phyloP scores from a whole-genome alignment of 1,140 invertebrate species.

The Aporrectodea caliginosa region DNA sequence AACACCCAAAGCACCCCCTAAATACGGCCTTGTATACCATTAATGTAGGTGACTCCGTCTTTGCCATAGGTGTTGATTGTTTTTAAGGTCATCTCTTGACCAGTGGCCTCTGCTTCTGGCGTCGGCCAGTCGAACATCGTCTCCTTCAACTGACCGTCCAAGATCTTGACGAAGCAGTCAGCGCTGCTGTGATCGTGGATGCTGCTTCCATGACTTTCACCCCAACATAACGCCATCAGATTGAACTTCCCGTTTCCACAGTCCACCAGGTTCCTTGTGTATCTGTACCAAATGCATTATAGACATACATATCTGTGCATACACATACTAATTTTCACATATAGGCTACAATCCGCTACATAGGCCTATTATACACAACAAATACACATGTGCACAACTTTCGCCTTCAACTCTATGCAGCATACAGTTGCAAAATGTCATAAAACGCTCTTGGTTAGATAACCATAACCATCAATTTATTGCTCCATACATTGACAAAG shows the following conservation, averaged over 20 bases:
- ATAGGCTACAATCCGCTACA: no score
- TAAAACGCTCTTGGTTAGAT: no score
- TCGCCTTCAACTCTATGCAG: no score
- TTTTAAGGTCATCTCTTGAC: constrained; percentile 55
- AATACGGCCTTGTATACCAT: constrained; percentile 73
- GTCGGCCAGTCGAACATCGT: constrained; percentile 72
- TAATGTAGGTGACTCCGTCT: constrained; percentile 90
- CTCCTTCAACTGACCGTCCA: constrained; percentile 57
- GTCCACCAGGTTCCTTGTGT: constrained; percentile 52
- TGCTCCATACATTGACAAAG: no score
- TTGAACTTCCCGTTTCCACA: constrained; percentile 89
- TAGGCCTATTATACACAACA: no score
- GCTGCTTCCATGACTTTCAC: constrained; percentile 84
- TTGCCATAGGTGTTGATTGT: constrained; percentile 55
- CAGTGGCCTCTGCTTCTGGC: constrained; percentile 37
- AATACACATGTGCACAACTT: no score
- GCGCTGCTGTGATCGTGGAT: constrained; percentile 95
- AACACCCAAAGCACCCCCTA: no score
- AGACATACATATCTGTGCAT: no score
- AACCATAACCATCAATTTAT: no score
- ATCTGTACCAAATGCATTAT: constrained; percentile 46
- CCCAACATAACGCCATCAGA: constrained; percentile 95
- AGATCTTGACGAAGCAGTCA: constrained; percentile 94
- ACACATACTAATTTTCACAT: no score
- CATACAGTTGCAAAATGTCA: no score